Conservation (phyloP, 2,113 vertebrate genomes). For the Aldabrachelys gigantea region DNA sequence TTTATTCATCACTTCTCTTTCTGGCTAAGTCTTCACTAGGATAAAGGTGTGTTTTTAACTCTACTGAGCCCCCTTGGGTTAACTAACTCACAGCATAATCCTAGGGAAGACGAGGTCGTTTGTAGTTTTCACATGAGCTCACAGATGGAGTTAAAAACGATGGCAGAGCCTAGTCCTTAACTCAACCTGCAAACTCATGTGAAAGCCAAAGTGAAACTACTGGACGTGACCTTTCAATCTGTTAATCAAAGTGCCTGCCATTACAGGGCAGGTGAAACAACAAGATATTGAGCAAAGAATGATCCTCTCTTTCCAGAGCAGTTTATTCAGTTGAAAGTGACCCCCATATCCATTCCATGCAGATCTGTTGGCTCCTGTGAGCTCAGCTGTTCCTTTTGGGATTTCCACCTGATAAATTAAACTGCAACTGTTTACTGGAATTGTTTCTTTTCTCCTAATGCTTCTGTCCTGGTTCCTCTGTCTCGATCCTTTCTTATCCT, state of each 20-base stretch:
- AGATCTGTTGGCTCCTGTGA: not conserved
- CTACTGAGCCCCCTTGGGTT: not conserved
- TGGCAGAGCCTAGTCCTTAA: not conserved
- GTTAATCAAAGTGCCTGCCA: not conserved
- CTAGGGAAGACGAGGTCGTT: not conserved
- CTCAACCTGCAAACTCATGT: not conserved
- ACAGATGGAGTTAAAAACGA: not conserved
- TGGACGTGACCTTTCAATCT: not conserved
- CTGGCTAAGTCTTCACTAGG: not conserved
- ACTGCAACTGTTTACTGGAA: not conserved
- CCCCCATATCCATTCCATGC: not conserved
- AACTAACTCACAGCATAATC: not conserved
- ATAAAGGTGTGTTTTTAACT: not conserved
- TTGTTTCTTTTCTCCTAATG: not conserved
- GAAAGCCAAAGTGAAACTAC: not conserved
- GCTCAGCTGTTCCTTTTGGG: not conserved
- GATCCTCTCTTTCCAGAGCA: not conserved
- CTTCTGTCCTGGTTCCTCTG: not conserved
- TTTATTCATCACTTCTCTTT: not conserved
- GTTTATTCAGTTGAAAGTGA: not conserved
- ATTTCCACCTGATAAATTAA: not conserved
- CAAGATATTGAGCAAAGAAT: not conserved
- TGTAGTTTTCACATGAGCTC: not conserved
- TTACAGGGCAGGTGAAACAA: constrained; percentile 7
- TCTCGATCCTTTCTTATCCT: not conserved